These are phyloP conservation scores for Diplolepis rosae DNA, from an alignment of 2,888 invertebrate genomes.

Conservation along the genomic window DNA sequence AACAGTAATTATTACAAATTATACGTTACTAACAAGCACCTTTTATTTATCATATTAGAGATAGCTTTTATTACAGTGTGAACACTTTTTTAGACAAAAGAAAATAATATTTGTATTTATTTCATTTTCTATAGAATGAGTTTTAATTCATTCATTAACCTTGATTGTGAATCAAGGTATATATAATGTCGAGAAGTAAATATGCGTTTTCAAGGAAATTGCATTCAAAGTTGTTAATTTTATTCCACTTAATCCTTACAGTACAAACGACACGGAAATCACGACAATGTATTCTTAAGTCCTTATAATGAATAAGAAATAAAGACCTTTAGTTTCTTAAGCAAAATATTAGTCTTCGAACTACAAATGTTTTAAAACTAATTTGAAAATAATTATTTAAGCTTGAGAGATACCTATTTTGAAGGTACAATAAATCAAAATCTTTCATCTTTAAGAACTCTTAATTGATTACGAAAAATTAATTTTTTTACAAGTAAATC, in stretches of 20 bases:
- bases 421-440: too few species aligned
- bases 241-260: background rate
- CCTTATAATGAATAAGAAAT: background rate
- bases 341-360: too few species aligned
- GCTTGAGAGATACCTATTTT: too few species aligned
- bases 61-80: background rate
- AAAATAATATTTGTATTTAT: background rate
- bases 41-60: background rate
- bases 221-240: background rate
- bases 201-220: slow-evolving; percentile 21
- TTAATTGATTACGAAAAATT: too few species aligned
- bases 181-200: background rate
- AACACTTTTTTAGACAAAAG: background rate
- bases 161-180: background rate
- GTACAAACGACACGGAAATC: background rate
- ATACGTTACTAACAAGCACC: background rate
- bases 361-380: too few species aligned
- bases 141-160: background rate
- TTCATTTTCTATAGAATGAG: background rate
- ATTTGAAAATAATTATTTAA: too few species aligned
- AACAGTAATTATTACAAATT: background rate
- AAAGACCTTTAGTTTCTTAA: background rate
- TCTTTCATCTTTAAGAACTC: too few species aligned
- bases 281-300: background rate
- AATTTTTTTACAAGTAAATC: too few species aligned